Percentiles rank a stretch among this genome's conserved stretches.
Evolutionary conservation across 2,888 invertebrate genomes (phyloP).

Genomic region (Xanthorhoe spadicearia): DNA sequence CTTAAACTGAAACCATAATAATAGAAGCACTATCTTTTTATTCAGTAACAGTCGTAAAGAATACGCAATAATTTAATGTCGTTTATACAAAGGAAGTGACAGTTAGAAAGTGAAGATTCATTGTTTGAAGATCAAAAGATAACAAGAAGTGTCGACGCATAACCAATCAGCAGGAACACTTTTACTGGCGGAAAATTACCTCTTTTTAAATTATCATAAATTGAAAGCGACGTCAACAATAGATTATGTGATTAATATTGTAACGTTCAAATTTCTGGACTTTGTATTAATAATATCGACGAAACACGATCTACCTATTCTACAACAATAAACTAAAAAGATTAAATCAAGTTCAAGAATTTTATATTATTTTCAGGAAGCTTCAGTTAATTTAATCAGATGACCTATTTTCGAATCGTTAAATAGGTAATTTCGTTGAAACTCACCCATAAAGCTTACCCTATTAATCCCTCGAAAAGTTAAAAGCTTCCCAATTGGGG

Average conservation of each 20-base stretch:
- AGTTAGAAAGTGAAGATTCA: constrained; percentile 48
- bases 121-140: constrained; percentile 47
- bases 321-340: too few relatives aligned
- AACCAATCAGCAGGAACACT: constrained; percentile 45
- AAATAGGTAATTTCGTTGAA: constrained; percentile 12
- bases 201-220: constrained; percentile 37
- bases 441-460: constrained; percentile 7
- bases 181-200: constrained; percentile 44
- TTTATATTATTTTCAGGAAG: too few relatives aligned
- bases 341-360: too few relatives aligned
- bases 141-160: constrained; percentile 47
- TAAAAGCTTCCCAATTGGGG: neutral
- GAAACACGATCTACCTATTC: too few relatives aligned
- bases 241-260: neutral
- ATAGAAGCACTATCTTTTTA: neutral
- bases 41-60: neutral
- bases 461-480: neutral
- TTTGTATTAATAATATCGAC: neutral
- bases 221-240: constrained; percentile 25
- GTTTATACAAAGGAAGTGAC: constrained; percentile 42
- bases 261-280: neutral
- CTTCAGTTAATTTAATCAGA: constrained; percentile 7
- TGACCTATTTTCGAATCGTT: constrained; percentile 6
- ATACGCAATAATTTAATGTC: constrained; percentile 16
- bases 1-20: too few relatives aligned